A percentile compares a stretch with the other conserved stretches of the same genome.
Evolutionary conservation across 2,113 vertebrate genomes (phyloP).

Genomic region (Peromyscus leucopus): DNA sequence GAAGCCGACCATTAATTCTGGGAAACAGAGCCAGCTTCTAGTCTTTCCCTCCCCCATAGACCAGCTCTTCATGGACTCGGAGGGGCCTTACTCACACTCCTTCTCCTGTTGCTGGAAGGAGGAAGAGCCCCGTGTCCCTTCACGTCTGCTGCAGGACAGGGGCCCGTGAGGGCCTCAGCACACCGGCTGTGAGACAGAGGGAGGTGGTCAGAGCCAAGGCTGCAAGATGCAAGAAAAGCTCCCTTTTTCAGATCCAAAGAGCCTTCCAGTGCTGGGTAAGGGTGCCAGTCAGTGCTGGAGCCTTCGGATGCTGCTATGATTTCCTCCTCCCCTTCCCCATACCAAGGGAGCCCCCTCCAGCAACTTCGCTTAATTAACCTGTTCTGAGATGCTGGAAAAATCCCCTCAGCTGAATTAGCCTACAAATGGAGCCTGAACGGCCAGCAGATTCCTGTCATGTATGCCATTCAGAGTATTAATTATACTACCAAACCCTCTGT

Average conservation of each 20-base stretch:
- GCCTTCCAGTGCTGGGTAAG: slow-evolving; percentile 81
- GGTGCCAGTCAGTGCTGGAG: slow-evolving; percentile 82
- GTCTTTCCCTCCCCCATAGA: slow-evolving; percentile 68
- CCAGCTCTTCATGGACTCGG: slow-evolving; percentile 80
- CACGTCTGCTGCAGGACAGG: slow-evolving; percentile 80
- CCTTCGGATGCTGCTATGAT: slow-evolving; percentile 42
- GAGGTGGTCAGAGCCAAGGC: slow-evolving; percentile 79
- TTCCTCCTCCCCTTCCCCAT: slow-evolving; percentile 49
- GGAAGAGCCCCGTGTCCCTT: slow-evolving; percentile 75
- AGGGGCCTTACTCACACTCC: slow-evolving; percentile 73
- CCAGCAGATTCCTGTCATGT: slow-evolving; percentile 82
- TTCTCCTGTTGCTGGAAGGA: slow-evolving; percentile 78
- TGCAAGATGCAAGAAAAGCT: slow-evolving; percentile 66
- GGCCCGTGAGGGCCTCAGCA: slow-evolving; percentile 61
- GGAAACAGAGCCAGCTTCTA: slow-evolving; percentile 85
- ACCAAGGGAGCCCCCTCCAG: slow-evolving; percentile 83
- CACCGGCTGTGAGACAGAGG: slow-evolving; percentile 72
- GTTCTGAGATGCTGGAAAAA: slow-evolving; percentile 80
- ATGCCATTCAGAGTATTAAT: slow-evolving; percentile 79
- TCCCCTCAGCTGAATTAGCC: slow-evolving; percentile 79
- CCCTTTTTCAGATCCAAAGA: slow-evolving; percentile 83
- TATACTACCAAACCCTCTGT: not conserved
- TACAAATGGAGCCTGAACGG: slow-evolving; percentile 60
- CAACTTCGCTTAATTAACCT: slow-evolving; percentile 88
- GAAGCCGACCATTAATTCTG: slow-evolving; percentile 88